These are phyloP conservation scores for Lanius collurio DNA, from an alignment of 2,113 vertebrate species.

Conservation along the genomic window DNA sequence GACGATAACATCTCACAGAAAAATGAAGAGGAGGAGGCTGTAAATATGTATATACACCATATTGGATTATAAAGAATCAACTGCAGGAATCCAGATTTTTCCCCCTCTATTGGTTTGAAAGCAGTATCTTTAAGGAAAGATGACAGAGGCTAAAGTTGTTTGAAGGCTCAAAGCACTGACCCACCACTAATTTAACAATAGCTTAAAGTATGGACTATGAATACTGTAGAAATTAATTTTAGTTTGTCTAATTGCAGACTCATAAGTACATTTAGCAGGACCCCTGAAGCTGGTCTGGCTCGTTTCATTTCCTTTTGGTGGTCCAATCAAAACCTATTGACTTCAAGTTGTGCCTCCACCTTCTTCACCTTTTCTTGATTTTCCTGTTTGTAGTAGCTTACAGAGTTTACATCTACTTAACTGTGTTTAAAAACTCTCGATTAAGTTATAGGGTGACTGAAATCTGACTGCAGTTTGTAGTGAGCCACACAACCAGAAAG, in stretches of 20 bases:
- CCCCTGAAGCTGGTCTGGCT: neutral
- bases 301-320: neutral
- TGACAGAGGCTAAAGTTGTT: neutral
- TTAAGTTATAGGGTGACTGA: neutral
- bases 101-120: neutral
- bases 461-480: neutral
- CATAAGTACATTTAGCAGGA: neutral
- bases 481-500: neutral
- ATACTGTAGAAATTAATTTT: neutral
- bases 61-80: neutral
- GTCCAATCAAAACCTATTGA: neutral
- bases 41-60: constrained; percentile 39
- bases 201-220: neutral
- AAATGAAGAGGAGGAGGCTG: constrained; percentile 28
- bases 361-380: neutral
- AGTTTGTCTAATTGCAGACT: neutral
- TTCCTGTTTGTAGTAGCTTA: neutral
- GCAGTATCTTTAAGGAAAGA: neutral
- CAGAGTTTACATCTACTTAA: neutral
- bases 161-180: neutral
- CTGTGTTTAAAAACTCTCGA: neutral
- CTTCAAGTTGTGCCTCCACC: neutral
- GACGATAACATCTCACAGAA: constrained; percentile 5
- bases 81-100: neutral
- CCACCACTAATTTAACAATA: neutral